A percentile compares a stretch with the other conserved stretches of the same genome.
phyloP scores from a whole-genome alignment of 2,113 vertebrate species.

The Spea bombifrons region DNA sequence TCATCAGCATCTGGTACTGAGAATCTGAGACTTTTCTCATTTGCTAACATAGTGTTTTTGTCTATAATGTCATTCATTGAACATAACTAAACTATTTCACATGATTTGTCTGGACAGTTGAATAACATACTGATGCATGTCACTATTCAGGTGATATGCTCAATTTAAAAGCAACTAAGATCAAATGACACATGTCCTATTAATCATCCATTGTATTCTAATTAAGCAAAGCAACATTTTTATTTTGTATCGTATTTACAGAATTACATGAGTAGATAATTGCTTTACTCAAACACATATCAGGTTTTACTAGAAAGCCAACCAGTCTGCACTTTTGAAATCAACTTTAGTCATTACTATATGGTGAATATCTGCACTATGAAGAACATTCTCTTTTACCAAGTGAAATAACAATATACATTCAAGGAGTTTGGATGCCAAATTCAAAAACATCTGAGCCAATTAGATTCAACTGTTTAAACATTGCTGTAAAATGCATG shows the following conservation, averaged over 20 bases:
- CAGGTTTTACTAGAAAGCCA: neutral
- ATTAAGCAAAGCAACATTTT: neutral
- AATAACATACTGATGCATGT: too few species aligned
- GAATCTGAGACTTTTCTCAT: too few species aligned
- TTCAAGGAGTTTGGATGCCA: conserved; percentile 1
- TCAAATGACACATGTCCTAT: neutral
- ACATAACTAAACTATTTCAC: too few species aligned
- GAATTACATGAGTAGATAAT: neutral
- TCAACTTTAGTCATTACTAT: neutral
- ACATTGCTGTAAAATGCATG: conserved; percentile 1
- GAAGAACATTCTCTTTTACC: neutral
- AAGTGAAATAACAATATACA: conserved; percentile 5
- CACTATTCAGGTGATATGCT: too few species aligned
- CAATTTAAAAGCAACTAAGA: too few species aligned
- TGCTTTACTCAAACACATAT: neutral
- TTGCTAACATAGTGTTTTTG: too few species aligned
- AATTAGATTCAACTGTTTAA: conserved; percentile 7
- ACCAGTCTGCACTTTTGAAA: neutral
- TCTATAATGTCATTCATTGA: too few species aligned
- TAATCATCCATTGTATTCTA: neutral
- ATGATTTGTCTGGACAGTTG: too few species aligned
- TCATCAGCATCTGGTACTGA: too few species aligned
- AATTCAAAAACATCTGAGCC: neutral
- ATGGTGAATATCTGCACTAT: neutral
- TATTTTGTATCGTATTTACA: neutral